These are phyloP conservation scores for Cherax destructor DNA, from an alignment of 1,140 invertebrate species.

Conservation along the genomic window DNA sequence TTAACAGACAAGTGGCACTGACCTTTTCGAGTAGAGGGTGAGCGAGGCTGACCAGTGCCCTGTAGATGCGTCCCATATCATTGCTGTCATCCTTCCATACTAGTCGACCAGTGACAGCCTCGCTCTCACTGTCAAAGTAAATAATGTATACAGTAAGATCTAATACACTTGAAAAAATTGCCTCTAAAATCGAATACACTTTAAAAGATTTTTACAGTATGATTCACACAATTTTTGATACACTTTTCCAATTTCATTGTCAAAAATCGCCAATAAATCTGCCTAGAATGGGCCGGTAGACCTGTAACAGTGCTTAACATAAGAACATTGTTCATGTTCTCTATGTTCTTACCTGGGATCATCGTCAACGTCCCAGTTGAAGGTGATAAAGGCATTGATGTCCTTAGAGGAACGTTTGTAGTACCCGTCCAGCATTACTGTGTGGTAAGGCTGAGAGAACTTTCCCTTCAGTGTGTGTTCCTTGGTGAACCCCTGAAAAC, in stretches of 20 bases:
- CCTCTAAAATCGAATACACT: too few relatives aligned
- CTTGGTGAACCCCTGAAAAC: slow-evolving; percentile 49
- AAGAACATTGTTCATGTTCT: too few relatives aligned
- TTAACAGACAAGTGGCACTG: not conserved
- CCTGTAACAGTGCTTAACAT: too few relatives aligned
- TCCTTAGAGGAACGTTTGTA: slow-evolving; percentile 42
- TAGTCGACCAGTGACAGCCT: slow-evolving; percentile 54
- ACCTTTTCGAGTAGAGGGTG: slow-evolving; percentile 83
- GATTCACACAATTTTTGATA: too few relatives aligned
- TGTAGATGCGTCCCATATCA: slow-evolving; percentile 76
- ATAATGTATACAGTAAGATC: too few relatives aligned
- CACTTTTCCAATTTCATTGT: too few relatives aligned
- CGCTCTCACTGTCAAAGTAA: slow-evolving; percentile 5
- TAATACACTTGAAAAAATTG: too few relatives aligned
- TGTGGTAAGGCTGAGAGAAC: slow-evolving; percentile 64
- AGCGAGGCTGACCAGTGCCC: slow-evolving; percentile 83
- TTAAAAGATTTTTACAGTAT: too few relatives aligned
- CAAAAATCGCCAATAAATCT: too few relatives aligned
- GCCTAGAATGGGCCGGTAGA: too few relatives aligned
- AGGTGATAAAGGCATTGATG: slow-evolving; percentile 52
- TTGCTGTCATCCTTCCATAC: slow-evolving; percentile 43
- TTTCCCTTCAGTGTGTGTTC: slow-evolving; percentile 57
- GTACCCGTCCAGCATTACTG: slow-evolving; percentile 57
- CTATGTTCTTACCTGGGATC: slow-evolving; percentile 29
- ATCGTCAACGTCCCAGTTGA: slow-evolving; percentile 58